These are phyloP conservation scores for Eupithecia vulgata DNA, from an alignment of 2,888 invertebrate species.

Conservation along the genomic window DNA sequence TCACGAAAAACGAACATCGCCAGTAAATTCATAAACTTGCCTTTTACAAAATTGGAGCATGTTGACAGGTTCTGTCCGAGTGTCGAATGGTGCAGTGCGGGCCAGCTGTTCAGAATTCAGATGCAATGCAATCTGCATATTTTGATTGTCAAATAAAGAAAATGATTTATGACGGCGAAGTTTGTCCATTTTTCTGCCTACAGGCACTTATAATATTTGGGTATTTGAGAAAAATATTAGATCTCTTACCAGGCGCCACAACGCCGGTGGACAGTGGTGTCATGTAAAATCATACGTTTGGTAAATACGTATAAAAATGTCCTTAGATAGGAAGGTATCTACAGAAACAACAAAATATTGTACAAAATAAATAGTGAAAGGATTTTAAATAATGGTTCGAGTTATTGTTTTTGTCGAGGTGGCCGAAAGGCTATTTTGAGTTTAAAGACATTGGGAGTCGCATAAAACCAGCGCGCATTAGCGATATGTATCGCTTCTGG, in stretches of 20 bases:
- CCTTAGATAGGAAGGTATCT: no score
- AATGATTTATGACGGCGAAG: neutral
- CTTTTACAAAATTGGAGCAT: neutral
- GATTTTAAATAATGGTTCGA: no score
- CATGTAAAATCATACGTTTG: no score
- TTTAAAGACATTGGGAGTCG: no score
- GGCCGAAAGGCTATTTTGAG: no score
- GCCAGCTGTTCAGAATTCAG: constrained; percentile 37
- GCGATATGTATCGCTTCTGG: no score
- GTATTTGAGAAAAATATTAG: neutral
- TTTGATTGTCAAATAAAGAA: constrained; percentile 24
- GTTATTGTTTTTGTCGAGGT: no score
- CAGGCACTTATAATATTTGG: neutral
- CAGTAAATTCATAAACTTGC: neutral
- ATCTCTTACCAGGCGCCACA: neutral
- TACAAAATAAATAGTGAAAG: no score
- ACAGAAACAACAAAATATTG: no score
- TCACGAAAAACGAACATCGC: neutral
- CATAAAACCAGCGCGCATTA: no score
- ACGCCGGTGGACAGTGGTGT: no score
- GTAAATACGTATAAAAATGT: no score
- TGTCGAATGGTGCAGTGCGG: constrained; percentile 37
- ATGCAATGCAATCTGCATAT: constrained; percentile 31
- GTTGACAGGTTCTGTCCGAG: constrained; percentile 19
- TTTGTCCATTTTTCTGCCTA: neutral